Percentiles rank a stretch among this genome's conserved stretches.
Evolutionary conservation across 1,140 invertebrate genomes (phyloP).

Genomic region (Aphis gossypii): DNA sequence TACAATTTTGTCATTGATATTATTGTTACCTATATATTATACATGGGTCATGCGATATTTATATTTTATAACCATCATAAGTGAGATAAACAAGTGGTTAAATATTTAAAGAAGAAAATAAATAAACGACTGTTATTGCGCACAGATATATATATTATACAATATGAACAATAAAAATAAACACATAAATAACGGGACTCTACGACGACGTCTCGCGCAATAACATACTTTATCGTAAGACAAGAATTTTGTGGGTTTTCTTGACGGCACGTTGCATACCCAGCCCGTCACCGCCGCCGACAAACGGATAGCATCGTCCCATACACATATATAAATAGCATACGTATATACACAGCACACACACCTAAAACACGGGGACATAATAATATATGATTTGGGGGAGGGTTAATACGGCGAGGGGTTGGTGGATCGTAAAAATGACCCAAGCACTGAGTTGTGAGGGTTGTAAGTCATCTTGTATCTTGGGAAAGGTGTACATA

Average conservation of each 20-base stretch:
- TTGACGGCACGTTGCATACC: neutral
- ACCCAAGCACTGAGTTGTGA: neutral
- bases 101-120: slow-evolving; percentile 21
- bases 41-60: neutral
- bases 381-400: neutral
- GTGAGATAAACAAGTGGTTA: slow-evolving; percentile 27
- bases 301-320: neutral
- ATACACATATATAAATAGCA: neutral
- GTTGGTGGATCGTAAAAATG: neutral
- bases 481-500: neutral
- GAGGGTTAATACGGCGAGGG: neutral
- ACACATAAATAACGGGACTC: slow-evolving; percentile 2
- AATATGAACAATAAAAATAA: slow-evolving; percentile 28
- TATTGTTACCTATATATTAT: neutral
- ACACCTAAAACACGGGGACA: neutral
- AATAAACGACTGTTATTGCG: neutral
- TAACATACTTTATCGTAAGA: slow-evolving; percentile 19
- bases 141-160: neutral
- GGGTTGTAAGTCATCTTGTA: neutral
- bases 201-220: neutral
- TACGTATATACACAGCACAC: neutral
- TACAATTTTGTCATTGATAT: neutral
- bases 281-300: neutral
- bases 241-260: slow-evolving; percentile 20
- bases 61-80: slow-evolving; percentile 17